Base-by-base conservation (phyloP, 2,113 vertebrate genomes). In the Naja naja region DNA sequence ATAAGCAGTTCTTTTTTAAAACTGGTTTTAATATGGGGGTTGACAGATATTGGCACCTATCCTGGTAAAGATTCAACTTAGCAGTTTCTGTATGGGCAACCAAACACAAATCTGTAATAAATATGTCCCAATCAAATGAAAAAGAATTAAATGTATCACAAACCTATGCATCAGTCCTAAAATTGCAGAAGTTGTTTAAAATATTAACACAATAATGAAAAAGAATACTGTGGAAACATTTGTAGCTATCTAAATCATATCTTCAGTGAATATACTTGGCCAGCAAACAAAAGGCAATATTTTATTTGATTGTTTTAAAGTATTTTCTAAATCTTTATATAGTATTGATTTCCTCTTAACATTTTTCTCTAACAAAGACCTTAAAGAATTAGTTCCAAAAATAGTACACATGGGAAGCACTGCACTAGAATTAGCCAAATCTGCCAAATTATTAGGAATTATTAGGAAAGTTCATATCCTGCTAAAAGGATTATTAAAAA, bases 21-120 rank as follows among this genome's bases (percentile, higher is more conserved):
- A 87, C 74, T 93, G 18, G n/a, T 94, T 91, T 96, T 95, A 89
- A 64, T 95, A 25, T 97, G 93, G 30, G 92, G 49, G 93, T 89
- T 93, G 92, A 93, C 85, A 94, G 90, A 95, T 90, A 90, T 88
- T 94, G 91, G 95, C 96, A 95, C 94, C 95, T 91, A 92, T 97
- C 91, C 93, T 94, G 81, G 89, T 60, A 39, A 94, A 92, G 90
- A 95, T 89, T 95, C n/a, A 95, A 94, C 54, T 56, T 96, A 92
- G 56, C 89, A 94, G 58, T 94, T 93, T 96, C 58, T 93, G 11
- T 89, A 92, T 53, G 91, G 22, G 2, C n/a, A 93, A 87, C 43
- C 94, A 90, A 55, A 85, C 85, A 94, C 89, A 54, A 30, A 85
- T 4, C 49, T 39, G 4, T 89, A 91, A 94, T 94, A 94, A 93